Evolutionary conservation across 2,113 vertebrate genomes (phyloP), one percentile per base, ranked within the genome.

Genomic region (Aegotheles bennettii): DNA sequence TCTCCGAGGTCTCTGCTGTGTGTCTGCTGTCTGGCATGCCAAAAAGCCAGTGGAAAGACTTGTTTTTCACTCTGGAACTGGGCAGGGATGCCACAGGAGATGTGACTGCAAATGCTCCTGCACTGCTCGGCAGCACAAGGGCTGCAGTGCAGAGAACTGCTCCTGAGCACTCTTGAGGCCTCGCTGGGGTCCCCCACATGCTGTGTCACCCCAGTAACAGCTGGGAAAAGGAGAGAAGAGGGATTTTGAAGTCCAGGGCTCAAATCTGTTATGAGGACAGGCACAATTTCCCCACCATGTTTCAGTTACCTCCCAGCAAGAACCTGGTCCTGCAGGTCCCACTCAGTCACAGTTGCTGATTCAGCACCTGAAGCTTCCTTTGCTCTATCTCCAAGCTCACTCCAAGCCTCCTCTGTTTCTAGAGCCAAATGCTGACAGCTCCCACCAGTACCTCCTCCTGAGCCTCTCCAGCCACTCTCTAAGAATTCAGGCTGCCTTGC

Each of bases 41-140:
- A 65, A 51, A 57, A 87, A 93, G 50, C 48, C 95, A 82, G 40
- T 60, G 91, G 77, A 69, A 95, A 84, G 53, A 33, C 91, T 91
- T 73, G 61, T 13, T 89, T 87, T 87, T 61, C 12, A 2, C 59
- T 65, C 65, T 18, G 48, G 53, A 91, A 68, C 10, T 35, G 68
- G 56, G 40, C 36, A 89, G 65, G 7, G 1, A 73, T 60, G 56
- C 69, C 36, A 3, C 4, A 25, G 60, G 67, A 79, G 70, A 60
- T 36, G 56, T 3, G 15, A 56, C 70, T 78, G 69, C 60, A 38
- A 81, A 88, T 5, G 35, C 56, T 76, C 38, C 76, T 35, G 50
- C 21, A 0, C 67, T n/a, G 48, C 48, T 33, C 4, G 2, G 24
- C 36, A 53, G 75, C n/a, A 2, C 18, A 23, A 53, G 47, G 64